Percentiles rank a stretch among this genome's conserved stretches.
Evolutionary conservation across 2,888 invertebrate genomes (phyloP).

Genomic region (Xestia rhomboidea): DNA sequence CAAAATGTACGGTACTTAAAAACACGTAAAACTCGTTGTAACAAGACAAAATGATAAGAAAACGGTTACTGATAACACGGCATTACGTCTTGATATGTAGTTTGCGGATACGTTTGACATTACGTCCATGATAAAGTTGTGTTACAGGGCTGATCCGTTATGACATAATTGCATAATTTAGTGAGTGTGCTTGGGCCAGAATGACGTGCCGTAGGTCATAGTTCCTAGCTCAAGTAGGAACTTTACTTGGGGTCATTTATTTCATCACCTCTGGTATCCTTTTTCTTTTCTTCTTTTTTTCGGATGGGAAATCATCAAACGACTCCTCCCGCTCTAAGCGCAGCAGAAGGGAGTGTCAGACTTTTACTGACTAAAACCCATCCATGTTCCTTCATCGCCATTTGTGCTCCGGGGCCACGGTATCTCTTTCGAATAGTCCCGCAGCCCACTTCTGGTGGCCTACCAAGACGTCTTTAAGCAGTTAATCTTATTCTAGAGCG

Average conservation of each 20-base stretch:
- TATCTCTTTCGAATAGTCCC: no score
- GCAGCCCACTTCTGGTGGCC: background rate
- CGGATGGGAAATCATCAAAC: no score
- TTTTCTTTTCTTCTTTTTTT: no score
- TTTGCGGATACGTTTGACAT: slow-evolving; percentile 44
- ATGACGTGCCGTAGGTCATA: background rate
- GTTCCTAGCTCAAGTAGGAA: background rate
- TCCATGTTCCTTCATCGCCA: no score
- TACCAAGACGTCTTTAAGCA: background rate
- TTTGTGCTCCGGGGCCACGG: no score
- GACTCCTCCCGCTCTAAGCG: no score
- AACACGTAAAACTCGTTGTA: slow-evolving; percentile 60
- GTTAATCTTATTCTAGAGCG: background rate
- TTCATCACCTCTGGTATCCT: background rate
- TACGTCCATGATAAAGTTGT: slow-evolving; percentile 17
- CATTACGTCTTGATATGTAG: slow-evolving; percentile 43
- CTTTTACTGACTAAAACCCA: no score
- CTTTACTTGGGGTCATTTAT: background rate
- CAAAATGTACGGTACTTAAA: slow-evolving; percentile 26
- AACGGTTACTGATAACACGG: slow-evolving; percentile 49
- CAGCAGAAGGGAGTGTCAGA: no score
- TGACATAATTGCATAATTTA: slow-evolving; percentile 40
- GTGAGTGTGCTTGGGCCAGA: background rate
- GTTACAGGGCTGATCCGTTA: slow-evolving; percentile 15
- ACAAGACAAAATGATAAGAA: slow-evolving; percentile 55